phyloP scores from a whole-genome alignment of 2,888 invertebrate species.

The Scrobipalpa costella region DNA sequence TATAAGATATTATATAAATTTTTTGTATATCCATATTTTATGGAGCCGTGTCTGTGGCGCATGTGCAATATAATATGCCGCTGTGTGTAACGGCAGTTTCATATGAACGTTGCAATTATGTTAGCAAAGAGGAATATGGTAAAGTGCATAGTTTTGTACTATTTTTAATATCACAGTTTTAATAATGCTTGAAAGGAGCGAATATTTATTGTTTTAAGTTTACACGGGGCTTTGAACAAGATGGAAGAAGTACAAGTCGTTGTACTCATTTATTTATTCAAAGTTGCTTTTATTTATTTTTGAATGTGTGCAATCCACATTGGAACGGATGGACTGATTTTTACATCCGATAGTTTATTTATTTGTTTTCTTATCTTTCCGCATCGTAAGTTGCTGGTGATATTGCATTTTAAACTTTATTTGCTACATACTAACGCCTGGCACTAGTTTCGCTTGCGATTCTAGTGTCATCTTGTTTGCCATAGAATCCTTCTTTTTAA shows the following conservation, averaged over 20 bases:
- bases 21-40: conserved; percentile 51
- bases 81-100: background rate
- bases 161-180: conserved; percentile 52
- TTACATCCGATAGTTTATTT: conserved; percentile 61
- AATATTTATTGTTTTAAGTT: conserved; percentile 45
- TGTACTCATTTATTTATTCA: conserved; percentile 50
- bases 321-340: conserved; percentile 74
- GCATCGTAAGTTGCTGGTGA: conserved; percentile 48
- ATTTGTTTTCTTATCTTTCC: conserved; percentile 46
- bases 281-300: conserved; percentile 61
- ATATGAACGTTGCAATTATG: conserved; percentile 47
- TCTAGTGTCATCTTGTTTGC: conserved; percentile 48
- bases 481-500: conserved; percentile 56
- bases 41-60: conserved; percentile 37
- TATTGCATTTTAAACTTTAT: conserved; percentile 41
- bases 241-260: conserved; percentile 51
- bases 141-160: conserved; percentile 48
- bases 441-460: conserved; percentile 40
- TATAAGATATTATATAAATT: conserved; percentile 54
- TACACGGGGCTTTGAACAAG: conserved; percentile 41
- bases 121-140: conserved; percentile 40
- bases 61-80: conserved; percentile 27
- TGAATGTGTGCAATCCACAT: conserved; percentile 68
- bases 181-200: conserved; percentile 45
- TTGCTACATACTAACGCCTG: conserved; percentile 46